These are phyloP conservation scores for Felis catus DNA, from an alignment of 2,113 vertebrate genomes.

Conservation along the genomic window DNA sequence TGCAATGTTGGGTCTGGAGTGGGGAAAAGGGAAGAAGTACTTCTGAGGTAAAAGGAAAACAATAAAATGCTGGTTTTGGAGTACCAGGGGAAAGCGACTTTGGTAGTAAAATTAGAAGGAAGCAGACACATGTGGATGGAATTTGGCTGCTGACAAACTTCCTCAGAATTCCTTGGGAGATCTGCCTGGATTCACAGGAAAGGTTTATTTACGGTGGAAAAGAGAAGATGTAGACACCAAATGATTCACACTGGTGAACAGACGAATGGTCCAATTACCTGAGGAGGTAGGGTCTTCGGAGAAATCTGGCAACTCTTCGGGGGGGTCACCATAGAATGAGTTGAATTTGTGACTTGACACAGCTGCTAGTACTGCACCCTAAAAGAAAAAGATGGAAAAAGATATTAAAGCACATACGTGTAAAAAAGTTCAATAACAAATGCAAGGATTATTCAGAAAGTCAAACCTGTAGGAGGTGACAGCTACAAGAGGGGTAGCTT, in stretches of 20 bases:
- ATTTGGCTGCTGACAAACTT: slow-evolving; percentile 60
- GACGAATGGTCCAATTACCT: slow-evolving; percentile 87
- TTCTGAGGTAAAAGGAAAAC: slow-evolving; percentile 54
- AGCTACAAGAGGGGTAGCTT: slow-evolving; percentile 2
- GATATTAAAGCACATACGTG: slow-evolving; percentile 10
- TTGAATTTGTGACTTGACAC: slow-evolving; percentile 99
- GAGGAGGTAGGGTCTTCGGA: slow-evolving; percentile 97
- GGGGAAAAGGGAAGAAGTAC: slow-evolving; percentile 21
- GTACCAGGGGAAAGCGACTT: background rate
- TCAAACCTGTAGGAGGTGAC: slow-evolving; percentile 7
- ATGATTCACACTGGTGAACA: slow-evolving; percentile 8
- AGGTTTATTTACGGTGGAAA: slow-evolving; percentile 41
- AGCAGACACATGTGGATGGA: background rate
- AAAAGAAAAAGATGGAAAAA: slow-evolving; percentile 75
- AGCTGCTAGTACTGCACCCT: slow-evolving; percentile 98
- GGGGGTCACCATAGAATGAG: slow-evolving; percentile 97
- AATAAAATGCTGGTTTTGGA: slow-evolving; percentile 40
- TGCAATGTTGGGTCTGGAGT: background rate
- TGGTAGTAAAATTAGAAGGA: slow-evolving; percentile 59
- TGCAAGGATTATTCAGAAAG: slow-evolving; percentile 24
- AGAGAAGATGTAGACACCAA: slow-evolving; percentile 25
- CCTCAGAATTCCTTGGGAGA: slow-evolving; percentile 23
- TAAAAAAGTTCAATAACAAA: background rate
- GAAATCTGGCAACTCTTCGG: slow-evolving; percentile 97
- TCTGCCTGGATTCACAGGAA: slow-evolving; percentile 10